These are phyloP conservation scores for Lissocephala sabroskyi DNA, from an alignment of 2,888 invertebrate species.

Conservation along the genomic window DNA sequence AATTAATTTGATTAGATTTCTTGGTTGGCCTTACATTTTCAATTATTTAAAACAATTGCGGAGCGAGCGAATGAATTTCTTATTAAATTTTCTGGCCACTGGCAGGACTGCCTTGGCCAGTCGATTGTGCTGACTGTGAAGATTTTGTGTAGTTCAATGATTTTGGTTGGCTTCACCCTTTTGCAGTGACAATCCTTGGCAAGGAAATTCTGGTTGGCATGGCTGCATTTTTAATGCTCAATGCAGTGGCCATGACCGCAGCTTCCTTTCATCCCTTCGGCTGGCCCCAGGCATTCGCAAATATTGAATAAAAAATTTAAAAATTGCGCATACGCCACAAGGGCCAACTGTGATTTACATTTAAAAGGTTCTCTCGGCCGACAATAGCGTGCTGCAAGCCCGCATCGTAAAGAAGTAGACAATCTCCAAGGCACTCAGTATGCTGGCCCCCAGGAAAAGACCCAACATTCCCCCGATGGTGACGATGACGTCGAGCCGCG, in stretches of 20 bases:
- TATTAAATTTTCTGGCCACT: conserved; percentile 23
- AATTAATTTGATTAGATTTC: conserved; percentile 1
- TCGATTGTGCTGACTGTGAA: conserved; percentile 20
- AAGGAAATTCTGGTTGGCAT: conserved; percentile 15
- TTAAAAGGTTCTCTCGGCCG: no score
- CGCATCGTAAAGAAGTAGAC: conserved; percentile 74
- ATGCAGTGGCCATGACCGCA: conserved; percentile 34
- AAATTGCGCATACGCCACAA: conserved; percentile 22
- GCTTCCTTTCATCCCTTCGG: not conserved
- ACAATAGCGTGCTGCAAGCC: conserved; percentile 36
- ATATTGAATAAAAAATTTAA: conserved; percentile 39
- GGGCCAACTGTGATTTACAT: not conserved
- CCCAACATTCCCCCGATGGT: conserved; percentile 77
- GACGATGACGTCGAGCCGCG: conserved; percentile 73
- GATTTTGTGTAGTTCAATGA: conserved; percentile 43
- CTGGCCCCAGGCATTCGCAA: conserved; percentile 13
- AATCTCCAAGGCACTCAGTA: conserved; percentile 76
- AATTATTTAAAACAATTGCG: conserved; percentile 31
- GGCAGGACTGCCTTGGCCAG: conserved; percentile 1
- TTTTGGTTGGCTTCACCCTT: conserved; percentile 32
- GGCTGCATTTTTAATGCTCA: conserved; percentile 51
- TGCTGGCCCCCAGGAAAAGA: conserved; percentile 77
- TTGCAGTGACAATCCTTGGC: conserved; percentile 10
- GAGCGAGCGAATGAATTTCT: conserved; percentile 27
- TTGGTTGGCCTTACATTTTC: conserved; percentile 26